These are phyloP conservation scores for Triplophysa tibetana DNA, from an alignment of 2,113 vertebrate genomes.

Conservation along the genomic window DNA sequence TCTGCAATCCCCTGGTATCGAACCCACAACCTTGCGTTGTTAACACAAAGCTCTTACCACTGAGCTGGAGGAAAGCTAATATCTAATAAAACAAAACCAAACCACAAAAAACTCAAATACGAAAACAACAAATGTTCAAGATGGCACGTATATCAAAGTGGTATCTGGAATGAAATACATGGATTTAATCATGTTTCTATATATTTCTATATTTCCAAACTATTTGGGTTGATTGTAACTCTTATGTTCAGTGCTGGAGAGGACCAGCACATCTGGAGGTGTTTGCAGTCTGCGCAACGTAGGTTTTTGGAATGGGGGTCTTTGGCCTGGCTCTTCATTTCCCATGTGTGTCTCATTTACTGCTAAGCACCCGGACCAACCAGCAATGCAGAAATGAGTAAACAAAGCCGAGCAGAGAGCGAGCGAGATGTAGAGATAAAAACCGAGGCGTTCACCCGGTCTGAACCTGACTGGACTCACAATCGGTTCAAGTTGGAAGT, in stretches of 20 bases:
- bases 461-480: slow-evolving; percentile 40
- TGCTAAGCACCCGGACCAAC: neutral
- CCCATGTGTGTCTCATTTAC: neutral
- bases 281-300: neutral
- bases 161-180: too few relatives aligned
- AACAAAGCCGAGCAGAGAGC: slow-evolving; percentile 18
- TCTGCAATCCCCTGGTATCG: too few relatives aligned
- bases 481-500: slow-evolving; percentile 19
- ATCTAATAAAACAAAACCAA: too few relatives aligned
- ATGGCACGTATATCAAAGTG: too few relatives aligned
- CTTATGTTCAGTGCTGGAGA: neutral
- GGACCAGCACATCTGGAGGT: slow-evolving; percentile 23
- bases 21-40: too few relatives aligned
- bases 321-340: neutral
- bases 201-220: neutral
- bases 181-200: too few relatives aligned
- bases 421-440: neutral
- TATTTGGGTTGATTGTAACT: neutral
- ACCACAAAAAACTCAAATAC: too few relatives aligned
- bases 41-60: too few relatives aligned
- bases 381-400: slow-evolving; percentile 12
- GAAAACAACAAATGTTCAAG: too few relatives aligned
- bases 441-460: neutral
- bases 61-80: too few relatives aligned
- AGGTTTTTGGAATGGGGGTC: neutral